A percentile compares a stretch with the other conserved stretches of the same genome.
phyloP scores from a whole-genome alignment of 2,797 vertebrate species.

The Chaetophractus vellerosus region DNA sequence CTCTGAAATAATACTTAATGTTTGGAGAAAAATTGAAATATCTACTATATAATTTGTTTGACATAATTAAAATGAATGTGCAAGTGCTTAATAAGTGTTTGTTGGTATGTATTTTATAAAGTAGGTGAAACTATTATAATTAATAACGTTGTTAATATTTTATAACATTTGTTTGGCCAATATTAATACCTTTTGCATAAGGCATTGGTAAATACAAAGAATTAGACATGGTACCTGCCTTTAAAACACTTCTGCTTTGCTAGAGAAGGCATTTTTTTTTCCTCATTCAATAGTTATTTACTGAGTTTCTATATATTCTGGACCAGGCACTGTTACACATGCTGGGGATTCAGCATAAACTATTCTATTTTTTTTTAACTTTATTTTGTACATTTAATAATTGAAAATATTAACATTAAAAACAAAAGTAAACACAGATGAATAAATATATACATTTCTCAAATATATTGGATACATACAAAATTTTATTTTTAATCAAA shows the following conservation, averaged over 20 bases:
- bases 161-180: constrained; percentile 41
- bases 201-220: not conserved
- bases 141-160: constrained; percentile 39
- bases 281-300: too few species aligned
- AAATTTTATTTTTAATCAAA: too few species aligned
- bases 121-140: constrained; percentile 44
- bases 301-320: too few species aligned
- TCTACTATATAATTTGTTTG: constrained; percentile 52
- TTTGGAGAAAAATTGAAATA: constrained; percentile 59
- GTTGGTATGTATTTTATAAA: constrained; percentile 51
- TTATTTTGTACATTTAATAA: too few species aligned
- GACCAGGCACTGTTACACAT: too few species aligned
- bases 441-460: too few species aligned
- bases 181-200: constrained; percentile 1
- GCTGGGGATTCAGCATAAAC: too few species aligned
- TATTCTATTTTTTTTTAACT: too few species aligned
- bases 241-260: not conserved
- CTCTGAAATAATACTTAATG: constrained; percentile 66
- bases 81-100: not conserved
- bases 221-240: not conserved
- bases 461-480: too few species aligned
- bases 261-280: not conserved
- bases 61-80: constrained; percentile 57
- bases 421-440: too few species aligned
- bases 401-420: too few species aligned